phyloP scores from a whole-genome alignment of 2,113 vertebrate genomes.

The Dinomys branickii region DNA sequence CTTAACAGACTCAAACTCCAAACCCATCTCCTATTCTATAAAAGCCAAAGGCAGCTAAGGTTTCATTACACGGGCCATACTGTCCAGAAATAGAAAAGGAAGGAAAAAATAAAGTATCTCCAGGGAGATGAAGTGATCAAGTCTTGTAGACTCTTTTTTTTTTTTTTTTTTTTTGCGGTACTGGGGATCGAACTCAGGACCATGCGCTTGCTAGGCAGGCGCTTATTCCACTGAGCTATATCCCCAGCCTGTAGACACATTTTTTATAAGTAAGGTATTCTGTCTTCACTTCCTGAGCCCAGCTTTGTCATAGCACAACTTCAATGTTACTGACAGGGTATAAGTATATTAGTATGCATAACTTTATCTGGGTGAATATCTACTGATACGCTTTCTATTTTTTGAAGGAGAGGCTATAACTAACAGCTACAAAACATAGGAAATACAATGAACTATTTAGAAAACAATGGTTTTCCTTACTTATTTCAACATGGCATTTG shows the following conservation, averaged over 20 bases:
- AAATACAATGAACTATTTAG: background rate
- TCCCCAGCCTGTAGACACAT: background rate
- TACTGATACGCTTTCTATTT: background rate
- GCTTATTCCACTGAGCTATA: too few relatives aligned
- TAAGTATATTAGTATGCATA: conserved; percentile 9
- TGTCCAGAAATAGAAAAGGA: background rate
- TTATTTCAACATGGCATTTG: conserved; percentile 45
- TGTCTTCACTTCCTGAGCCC: background rate
- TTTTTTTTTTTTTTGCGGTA: too few relatives aligned
- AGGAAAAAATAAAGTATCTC: background rate
- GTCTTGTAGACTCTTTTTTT: background rate
- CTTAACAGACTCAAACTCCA: conserved; percentile 26
- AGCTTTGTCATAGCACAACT: conserved; percentile 42
- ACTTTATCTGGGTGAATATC: background rate
- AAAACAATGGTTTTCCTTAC: conserved; percentile 2
- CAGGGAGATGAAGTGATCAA: background rate
- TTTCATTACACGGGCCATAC: background rate
- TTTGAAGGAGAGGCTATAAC: background rate
- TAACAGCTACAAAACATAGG: conserved; percentile 7
- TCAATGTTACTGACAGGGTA: conserved; percentile 46
- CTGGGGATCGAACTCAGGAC: too few relatives aligned
- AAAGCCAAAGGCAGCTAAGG: background rate
- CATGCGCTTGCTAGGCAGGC: too few relatives aligned
- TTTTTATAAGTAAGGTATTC: conserved; percentile 36
- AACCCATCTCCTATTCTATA: conserved; percentile 8